A percentile compares a stretch with the other conserved stretches of the same genome.
These are phyloP conservation scores for Rhyacichthys aspro DNA, from an alignment of 2,797 vertebrate genomes.

Conservation along the genomic window DNA sequence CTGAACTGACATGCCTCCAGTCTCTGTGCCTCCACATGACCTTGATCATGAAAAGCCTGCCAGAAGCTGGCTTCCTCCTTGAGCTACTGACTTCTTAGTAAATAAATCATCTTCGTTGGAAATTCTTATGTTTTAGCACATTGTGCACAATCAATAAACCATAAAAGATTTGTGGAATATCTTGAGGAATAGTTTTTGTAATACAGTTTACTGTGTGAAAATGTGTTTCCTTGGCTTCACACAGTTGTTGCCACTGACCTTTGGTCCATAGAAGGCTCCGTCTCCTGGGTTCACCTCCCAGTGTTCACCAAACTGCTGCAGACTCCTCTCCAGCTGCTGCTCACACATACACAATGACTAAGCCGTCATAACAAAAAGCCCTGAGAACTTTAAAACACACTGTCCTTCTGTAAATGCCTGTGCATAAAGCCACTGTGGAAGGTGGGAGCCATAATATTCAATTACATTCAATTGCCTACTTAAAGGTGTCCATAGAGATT, in stretches of 20 bases:
- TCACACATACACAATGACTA: constrained; percentile 30
- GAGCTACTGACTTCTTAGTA: constrained; percentile 19
- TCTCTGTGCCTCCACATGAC: constrained; percentile 23
- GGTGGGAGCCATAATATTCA: constrained; percentile 38
- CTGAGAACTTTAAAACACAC: constrained; percentile 20
- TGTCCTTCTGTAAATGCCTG: constrained; percentile 6
- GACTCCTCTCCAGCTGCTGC: constrained; percentile 85
- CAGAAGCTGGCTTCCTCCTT: constrained; percentile 23
- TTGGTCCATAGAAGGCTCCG: constrained; percentile 94
- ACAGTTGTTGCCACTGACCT: constrained; percentile 75
- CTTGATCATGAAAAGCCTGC: constrained; percentile 11
- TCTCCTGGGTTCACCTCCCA: constrained; percentile 92
- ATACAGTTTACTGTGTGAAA: background rate
- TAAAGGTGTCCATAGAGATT: too few species aligned
- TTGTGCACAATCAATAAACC: background rate
- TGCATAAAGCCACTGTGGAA: constrained; percentile 13
- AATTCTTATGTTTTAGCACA: background rate
- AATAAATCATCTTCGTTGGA: background rate
- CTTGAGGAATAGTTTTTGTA: background rate
- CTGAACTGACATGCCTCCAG: constrained; percentile 34
- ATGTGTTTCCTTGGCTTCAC: constrained; percentile 4
- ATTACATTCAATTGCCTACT: constrained; percentile 45
- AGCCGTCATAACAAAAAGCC: background rate
- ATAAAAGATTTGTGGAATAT: background rate
- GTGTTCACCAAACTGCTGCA: constrained; percentile 83